Conservation (phyloP, 2,113 vertebrate genomes). For the Xiphophorus maculatus region DNA sequence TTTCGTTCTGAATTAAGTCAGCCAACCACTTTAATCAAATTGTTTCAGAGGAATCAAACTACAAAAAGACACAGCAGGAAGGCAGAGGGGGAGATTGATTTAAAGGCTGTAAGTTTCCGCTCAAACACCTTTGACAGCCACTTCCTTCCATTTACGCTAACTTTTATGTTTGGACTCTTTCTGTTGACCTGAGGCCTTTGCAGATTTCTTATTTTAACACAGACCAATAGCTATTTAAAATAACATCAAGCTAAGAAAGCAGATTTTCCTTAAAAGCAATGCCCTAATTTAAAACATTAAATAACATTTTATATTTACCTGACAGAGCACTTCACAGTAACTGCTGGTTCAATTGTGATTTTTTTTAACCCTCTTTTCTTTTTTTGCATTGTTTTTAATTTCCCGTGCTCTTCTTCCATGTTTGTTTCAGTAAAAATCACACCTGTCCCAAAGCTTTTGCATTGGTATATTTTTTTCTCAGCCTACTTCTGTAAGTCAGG, state of each 20-base stretch:
- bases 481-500: no score
- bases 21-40: slow-evolving; percentile 74
- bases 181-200: slow-evolving; percentile 12
- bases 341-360: background rate
- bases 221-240: background rate
- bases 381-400: background rate
- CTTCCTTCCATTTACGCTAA: slow-evolving; percentile 17
- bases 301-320: background rate
- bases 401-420: background rate
- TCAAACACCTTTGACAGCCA: slow-evolving; percentile 18
- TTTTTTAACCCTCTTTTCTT: background rate
- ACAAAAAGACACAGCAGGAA: slow-evolving; percentile 44
- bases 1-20: slow-evolving; percentile 71
- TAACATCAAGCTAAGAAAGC: background rate
- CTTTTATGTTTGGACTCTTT: slow-evolving; percentile 8
- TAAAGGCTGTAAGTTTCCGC: slow-evolving; percentile 35
- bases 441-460: no score
- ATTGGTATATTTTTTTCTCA: no score
- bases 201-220: background rate
- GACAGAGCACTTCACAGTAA: background rate
- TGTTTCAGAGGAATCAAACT: slow-evolving; percentile 73
- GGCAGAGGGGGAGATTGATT: slow-evolving; percentile 34
- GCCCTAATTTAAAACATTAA: background rate
- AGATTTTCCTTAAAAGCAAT: background rate
- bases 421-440: background rate